Percentiles rank a stretch among this genome's conserved stretches.
phyloP scores from a whole-genome alignment of 2,888 invertebrate genomes.

The Rhamphomyia laevipes region DNA sequence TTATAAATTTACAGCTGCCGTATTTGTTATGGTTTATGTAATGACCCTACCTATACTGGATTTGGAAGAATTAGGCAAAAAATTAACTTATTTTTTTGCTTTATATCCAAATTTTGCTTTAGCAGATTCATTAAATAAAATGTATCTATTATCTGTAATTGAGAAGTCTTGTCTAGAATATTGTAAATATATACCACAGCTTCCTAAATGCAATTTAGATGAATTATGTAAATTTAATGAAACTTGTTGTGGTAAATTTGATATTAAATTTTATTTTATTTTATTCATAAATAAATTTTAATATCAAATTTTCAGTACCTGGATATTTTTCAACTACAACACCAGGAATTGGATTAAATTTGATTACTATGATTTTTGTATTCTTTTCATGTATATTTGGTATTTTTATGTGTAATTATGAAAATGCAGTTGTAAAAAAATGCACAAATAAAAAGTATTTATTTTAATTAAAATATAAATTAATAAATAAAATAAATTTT shows the following conservation, averaged over 20 bases:
- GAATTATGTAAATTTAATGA: neutral
- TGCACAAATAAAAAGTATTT: neutral
- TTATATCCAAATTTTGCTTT: conserved; percentile 60
- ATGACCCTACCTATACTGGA: conserved; percentile 36
- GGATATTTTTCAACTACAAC: no score
- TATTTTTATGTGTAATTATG: no score
- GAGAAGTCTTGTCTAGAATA: conserved; percentile 4
- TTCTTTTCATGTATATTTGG: no score
- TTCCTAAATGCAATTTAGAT: neutral
- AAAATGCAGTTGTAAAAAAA: no score
- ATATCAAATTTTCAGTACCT: no score
- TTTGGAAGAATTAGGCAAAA: conserved; percentile 44
- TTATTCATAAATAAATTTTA: no score
- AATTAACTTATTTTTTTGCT: conserved; percentile 54
- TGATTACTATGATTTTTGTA: no score
- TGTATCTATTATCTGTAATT: conserved; percentile 24
- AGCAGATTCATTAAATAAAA: conserved; percentile 38
- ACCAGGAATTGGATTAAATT: no score
- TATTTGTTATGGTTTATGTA: no score
- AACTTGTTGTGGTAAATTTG: conserved; percentile 38
- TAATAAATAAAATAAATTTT: neutral
- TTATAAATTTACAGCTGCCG: no score
- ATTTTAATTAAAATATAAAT: neutral
- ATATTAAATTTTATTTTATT: no score
- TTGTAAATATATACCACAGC: neutral